Evolutionary conservation across 2,113 vertebrate genomes (phyloP).

Genomic region (Elanus axillaris): DNA sequence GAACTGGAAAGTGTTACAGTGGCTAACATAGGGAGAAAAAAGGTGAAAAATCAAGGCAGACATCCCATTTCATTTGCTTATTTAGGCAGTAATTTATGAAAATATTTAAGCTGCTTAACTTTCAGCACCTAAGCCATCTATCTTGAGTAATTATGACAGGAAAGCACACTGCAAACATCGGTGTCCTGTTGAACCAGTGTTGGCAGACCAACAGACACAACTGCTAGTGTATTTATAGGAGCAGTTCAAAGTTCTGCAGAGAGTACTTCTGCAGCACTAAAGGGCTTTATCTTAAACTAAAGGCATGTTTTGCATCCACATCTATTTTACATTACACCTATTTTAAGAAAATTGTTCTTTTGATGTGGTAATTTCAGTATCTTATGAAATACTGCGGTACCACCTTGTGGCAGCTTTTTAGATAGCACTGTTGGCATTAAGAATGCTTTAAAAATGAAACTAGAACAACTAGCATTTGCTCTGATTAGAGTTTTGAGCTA

Average conservation of each 20-base stretch:
- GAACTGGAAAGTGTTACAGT: not conserved
- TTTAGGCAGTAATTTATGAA: not conserved
- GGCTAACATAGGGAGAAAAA: not conserved
- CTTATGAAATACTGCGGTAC: constrained; percentile 1
- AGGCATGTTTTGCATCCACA: not conserved
- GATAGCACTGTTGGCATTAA: not conserved
- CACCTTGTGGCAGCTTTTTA: constrained; percentile 49
- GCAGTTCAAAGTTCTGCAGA: not conserved
- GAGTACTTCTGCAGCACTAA: not conserved
- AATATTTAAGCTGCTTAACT: not conserved
- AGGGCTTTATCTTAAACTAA: not conserved
- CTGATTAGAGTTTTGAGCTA: not conserved
- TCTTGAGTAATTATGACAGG: not conserved
- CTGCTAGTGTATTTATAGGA: not conserved
- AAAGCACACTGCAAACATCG: not conserved
- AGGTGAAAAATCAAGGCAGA: not conserved
- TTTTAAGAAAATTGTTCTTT: not conserved
- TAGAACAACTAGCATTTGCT: not conserved
- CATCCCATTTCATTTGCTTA: not conserved
- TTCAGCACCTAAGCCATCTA: not conserved
- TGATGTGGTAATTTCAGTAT: not conserved
- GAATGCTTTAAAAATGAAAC: not conserved
- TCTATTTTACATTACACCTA: not conserved
- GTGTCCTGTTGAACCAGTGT: not conserved
- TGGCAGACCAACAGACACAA: not conserved